Evolutionary conservation across 2,113 vertebrate genomes (phyloP).

Genomic region (Telmatochromis brichardi): DNA sequence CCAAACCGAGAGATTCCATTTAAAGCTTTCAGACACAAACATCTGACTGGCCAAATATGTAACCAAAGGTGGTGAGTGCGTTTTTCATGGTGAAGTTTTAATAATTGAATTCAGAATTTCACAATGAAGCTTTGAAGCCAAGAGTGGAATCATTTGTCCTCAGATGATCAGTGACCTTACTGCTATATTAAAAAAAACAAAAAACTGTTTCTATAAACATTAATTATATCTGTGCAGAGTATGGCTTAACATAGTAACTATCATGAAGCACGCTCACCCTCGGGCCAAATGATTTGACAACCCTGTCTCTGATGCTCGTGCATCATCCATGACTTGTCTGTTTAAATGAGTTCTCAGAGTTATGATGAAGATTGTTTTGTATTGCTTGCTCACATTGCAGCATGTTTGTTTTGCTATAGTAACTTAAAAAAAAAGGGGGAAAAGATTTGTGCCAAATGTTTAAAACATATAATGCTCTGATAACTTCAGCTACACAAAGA

Average conservation of each 20-base stretch:
- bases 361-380: conserved; percentile 13
- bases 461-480: neutral
- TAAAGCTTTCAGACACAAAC: neutral
- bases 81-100: neutral
- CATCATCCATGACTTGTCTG: conserved; percentile 41
- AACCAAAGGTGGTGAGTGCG: neutral
- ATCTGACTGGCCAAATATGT: neutral
- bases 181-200: neutral
- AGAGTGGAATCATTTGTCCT: neutral
- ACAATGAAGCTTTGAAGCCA: neutral
- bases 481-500: neutral
- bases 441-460: neutral
- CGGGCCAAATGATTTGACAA: conserved; percentile 23
- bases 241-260: conserved; percentile 10
- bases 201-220: neutral
- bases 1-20: neutral
- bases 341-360: conserved; percentile 20
- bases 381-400: conserved; percentile 4
- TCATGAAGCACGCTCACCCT: neutral
- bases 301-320: conserved; percentile 13
- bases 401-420: neutral
- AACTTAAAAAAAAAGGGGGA: neutral
- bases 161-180: neutral
- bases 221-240: neutral
- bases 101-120: neutral